These are phyloP conservation scores for Climacteris rufus DNA, from an alignment of 2,113 vertebrate species.

Conservation along the genomic window DNA sequence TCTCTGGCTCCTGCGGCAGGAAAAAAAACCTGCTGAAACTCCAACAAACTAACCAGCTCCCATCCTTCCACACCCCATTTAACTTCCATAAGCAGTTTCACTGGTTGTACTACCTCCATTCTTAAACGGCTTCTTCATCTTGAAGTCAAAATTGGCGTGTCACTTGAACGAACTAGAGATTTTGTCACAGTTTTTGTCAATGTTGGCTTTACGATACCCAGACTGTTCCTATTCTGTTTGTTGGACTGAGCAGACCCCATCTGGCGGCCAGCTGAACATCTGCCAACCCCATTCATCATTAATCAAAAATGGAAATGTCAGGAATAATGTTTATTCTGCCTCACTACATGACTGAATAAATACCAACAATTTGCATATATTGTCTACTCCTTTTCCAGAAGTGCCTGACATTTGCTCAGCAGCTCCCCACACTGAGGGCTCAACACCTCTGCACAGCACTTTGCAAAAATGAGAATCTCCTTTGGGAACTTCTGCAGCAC, in stretches of 20 bases:
- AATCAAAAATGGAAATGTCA: constrained; percentile 51
- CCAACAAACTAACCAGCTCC: neutral
- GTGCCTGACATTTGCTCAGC: neutral
- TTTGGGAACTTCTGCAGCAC: neutral
- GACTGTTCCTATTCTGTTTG: neutral
- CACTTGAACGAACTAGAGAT: neutral
- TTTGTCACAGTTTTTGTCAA: constrained; percentile 5
- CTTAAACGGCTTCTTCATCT: neutral
- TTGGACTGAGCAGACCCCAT: constrained; percentile 7
- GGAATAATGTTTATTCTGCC: constrained; percentile 38
- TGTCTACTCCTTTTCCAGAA: neutral
- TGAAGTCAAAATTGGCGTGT: neutral
- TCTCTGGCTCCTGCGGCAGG: neutral
- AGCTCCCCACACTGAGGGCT: neutral
- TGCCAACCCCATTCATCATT: constrained; percentile 35
- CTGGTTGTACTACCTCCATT: neutral
- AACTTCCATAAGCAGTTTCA: neutral
- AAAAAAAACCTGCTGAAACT: neutral
- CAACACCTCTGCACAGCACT: neutral
- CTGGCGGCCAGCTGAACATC: constrained; percentile 21
- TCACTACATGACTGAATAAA: constrained; percentile 11
- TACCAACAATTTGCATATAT: constrained; percentile 31
- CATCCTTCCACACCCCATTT: neutral
- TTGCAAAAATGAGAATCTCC: neutral
- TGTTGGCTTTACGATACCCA: neutral